Base-by-base conservation (phyloP, 2,113 vertebrate species). In the Pandion haliaetus region DNA sequence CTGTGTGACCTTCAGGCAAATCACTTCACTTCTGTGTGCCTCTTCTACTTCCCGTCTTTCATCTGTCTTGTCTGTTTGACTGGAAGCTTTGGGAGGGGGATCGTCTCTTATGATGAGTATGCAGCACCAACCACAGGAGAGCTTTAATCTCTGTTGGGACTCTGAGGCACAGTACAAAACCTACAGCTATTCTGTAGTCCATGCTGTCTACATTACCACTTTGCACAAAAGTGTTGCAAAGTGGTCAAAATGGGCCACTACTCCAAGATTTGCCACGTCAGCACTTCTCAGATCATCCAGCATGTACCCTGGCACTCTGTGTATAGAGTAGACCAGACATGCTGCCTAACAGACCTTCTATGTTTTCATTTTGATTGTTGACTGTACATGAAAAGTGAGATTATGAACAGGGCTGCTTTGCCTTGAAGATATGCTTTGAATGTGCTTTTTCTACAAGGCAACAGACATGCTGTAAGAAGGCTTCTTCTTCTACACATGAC, bases 121-220 rank as follows among this genome's bases (percentile, higher is more conserved):
- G 94, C 84, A 95, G 95, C 78, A 93, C 73, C 95, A 91, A 19
- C 93, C 78, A 90, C 78, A 82, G 93, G 89, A 93, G 86, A 95
- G 91, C 91, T 97, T 96, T 97, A 89, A 95, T 95, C 96, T 96
- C 96, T 94, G 97, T 50, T 95, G 94, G 78, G 91, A 95, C 94
- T 94, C 78, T 12, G 66, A 95, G 62, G 69, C 66, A 91, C 62
- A 50, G 90, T 86, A 94, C 55, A 92, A 94, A 95, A 94, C 71
- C 83, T 90, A 78, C 59, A 94, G 55, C 74, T 95, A 19, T 71
- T 94, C 84, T 65, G n/a, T 77, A 96, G 88, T 90, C 74, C 90
- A 94, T 69, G 24, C 70, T 69, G 93, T 69, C 94, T 97, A 44
- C 54, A 50, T 80, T 88, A 85, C 36, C 42, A 34, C 74, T 94